phyloP scores from a whole-genome alignment of 1,140 invertebrate genomes.

The Conopomorpha cramerella region DNA sequence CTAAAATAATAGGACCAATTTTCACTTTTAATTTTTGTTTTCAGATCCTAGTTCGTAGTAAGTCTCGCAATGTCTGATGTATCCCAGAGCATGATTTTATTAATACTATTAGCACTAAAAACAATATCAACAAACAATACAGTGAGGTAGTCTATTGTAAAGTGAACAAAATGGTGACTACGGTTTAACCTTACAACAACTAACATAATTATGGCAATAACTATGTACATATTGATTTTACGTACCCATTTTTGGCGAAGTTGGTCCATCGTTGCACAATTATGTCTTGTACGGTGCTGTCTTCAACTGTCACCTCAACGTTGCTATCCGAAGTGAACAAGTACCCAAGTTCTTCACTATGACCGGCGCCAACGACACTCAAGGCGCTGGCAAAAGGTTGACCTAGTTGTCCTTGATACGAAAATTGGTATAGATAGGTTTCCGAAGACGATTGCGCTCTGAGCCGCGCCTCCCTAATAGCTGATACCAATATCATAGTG shows the following conservation, averaged over 20 bases:
- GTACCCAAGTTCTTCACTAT: constrained; percentile 40
- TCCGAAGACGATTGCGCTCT: constrained; percentile 13
- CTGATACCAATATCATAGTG: constrained; percentile 37
- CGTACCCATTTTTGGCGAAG: constrained; percentile 39
- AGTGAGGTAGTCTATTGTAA: constrained; percentile 9
- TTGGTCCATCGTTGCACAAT: constrained; percentile 44
- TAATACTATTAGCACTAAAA: background rate
- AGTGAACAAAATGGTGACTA: constrained; percentile 10
- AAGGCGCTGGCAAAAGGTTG: constrained; percentile 17
- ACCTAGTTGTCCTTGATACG: constrained; percentile 29
- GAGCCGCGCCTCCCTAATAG: constrained; percentile 29
- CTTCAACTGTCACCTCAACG: constrained; percentile 8
- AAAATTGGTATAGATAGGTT: constrained; percentile 43
- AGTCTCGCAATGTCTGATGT: too few species aligned
- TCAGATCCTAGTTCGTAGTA: too few species aligned
- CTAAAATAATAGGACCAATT: too few species aligned
- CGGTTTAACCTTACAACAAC: background rate
- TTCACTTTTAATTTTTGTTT: too few species aligned
- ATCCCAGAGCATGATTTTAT: too few species aligned
- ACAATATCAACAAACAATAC: background rate
- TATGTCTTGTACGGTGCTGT: constrained; percentile 25
- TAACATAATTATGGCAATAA: too few species aligned
- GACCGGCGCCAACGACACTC: constrained; percentile 18
- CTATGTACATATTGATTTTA: too few species aligned
- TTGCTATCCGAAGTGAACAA: constrained; percentile 19